Percentiles rank a stretch among this genome's conserved stretches.
Conservation (phyloP, 2,888 invertebrate genomes). For the Fragum whitleyi region DNA sequence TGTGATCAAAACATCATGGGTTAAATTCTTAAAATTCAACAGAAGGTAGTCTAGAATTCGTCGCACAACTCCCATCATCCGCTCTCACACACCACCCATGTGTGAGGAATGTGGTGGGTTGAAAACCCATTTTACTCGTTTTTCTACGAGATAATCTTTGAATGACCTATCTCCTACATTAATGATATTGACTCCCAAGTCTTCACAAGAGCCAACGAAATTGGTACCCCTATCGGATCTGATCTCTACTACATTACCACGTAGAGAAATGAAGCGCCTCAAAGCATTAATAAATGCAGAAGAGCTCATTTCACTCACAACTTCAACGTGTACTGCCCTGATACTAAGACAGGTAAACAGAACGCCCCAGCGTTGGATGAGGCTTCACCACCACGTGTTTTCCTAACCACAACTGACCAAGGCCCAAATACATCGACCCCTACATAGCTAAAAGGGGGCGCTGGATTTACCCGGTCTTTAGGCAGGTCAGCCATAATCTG, state of each 20-base stretch:
- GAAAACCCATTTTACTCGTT: constrained; percentile 37
- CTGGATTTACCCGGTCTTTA: background rate
- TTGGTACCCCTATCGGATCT: constrained; percentile 56
- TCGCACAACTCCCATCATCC: constrained; percentile 46
- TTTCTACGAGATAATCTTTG: constrained; percentile 12
- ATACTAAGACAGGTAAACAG: constrained; percentile 59
- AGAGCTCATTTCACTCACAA: constrained; percentile 53
- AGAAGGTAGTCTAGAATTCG: constrained; percentile 52
- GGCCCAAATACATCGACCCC: background rate
- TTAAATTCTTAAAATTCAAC: background rate
- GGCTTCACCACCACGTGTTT: constrained; percentile 50
- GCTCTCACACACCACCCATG: constrained; percentile 61
- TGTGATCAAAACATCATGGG: constrained; percentile 31
- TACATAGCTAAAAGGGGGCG: background rate
- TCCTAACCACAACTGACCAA: too few relatives aligned
- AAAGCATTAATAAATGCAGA: constrained; percentile 56
- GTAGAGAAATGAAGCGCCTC: constrained; percentile 46
- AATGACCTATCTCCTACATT: constrained; percentile 44
- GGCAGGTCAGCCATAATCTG: background rate
- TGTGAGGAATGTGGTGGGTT: constrained; percentile 62
- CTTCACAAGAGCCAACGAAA: constrained; percentile 45
- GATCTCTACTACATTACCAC: constrained; percentile 41
- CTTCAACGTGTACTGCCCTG: constrained; percentile 59
- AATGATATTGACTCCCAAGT: constrained; percentile 37
- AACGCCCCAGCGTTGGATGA: constrained; percentile 56